These are phyloP conservation scores for Sigmodon hispidus DNA, from an alignment of 2,113 vertebrate species.

Conservation along the genomic window DNA sequence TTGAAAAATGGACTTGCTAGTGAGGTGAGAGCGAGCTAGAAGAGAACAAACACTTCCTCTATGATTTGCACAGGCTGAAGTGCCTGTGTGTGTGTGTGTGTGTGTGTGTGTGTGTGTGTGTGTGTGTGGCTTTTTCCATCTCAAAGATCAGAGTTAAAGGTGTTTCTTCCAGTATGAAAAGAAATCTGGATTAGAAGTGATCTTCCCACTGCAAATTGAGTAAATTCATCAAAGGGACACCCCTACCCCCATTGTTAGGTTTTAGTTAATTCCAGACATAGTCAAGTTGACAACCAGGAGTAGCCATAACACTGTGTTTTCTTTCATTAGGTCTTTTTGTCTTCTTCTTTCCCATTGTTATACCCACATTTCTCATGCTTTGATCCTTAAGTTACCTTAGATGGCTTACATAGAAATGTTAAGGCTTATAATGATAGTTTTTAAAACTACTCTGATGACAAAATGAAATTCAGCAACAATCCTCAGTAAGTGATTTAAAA, in stretches of 20 bases:
- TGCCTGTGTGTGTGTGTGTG: too few relatives aligned
- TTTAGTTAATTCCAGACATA: not conserved
- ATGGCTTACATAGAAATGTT: not conserved
- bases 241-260: not conserved
- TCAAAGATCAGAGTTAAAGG: not conserved
- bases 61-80: not conserved
- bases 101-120: too few relatives aligned
- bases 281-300: not conserved
- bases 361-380: not conserved
- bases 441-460: not conserved
- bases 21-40: not conserved
- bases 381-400: not conserved
- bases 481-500: not conserved
- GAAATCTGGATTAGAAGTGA: not conserved
- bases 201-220: not conserved
- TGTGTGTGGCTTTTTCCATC: not conserved
- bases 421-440: not conserved
- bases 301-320: not conserved
- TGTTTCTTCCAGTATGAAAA: not conserved
- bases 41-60: not conserved
- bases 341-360: not conserved
- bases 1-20: not conserved
- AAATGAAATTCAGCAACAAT: not conserved
- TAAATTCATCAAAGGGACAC: not conserved
- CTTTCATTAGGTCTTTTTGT: not conserved